phyloP scores from a whole-genome alignment of 2,797 vertebrate genomes.

The Morus bassanus region DNA sequence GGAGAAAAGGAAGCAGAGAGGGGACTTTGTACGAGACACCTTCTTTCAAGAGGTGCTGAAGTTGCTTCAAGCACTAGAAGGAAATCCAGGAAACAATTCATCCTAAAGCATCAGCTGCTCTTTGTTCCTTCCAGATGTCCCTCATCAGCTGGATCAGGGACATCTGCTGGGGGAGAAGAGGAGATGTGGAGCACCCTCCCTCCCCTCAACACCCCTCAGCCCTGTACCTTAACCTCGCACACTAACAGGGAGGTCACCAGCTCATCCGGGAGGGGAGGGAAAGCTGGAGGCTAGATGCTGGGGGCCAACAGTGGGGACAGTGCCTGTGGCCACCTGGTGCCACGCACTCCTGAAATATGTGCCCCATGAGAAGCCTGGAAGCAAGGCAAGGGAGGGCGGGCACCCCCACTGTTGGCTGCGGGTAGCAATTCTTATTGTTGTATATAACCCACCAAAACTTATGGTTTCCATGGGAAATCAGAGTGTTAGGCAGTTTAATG shows the following conservation, averaged over 20 bases:
- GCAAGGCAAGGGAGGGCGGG: not conserved
- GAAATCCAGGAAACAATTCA: not conserved
- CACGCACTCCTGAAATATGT: accelerated
- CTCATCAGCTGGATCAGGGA: not conserved
- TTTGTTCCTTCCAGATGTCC: not conserved
- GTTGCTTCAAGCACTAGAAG: not conserved
- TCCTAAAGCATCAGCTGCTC: not conserved
- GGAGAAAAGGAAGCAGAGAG: not conserved
- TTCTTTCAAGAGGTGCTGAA: not conserved
- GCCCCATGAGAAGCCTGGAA: not conserved
- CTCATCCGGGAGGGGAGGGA: accelerated
- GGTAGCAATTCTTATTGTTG: not conserved
- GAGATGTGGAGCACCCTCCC: not conserved
- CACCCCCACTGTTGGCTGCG: accelerated
- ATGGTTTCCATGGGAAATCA: not conserved
- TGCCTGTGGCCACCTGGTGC: not conserved
- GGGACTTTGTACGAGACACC: not conserved
- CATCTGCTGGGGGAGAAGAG: not conserved
- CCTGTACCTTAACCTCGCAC: not conserved
- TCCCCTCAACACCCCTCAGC: not conserved
- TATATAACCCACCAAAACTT: not conserved
- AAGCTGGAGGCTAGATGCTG: not conserved
- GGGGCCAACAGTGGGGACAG: not conserved
- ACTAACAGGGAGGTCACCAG: not conserved
- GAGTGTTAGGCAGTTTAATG: not conserved